Evolutionary conservation across 2,797 vertebrate genomes (phyloP), one percentile per base, ranked within the genome.

Genomic region (Mormyrus hasselquistii): DNA sequence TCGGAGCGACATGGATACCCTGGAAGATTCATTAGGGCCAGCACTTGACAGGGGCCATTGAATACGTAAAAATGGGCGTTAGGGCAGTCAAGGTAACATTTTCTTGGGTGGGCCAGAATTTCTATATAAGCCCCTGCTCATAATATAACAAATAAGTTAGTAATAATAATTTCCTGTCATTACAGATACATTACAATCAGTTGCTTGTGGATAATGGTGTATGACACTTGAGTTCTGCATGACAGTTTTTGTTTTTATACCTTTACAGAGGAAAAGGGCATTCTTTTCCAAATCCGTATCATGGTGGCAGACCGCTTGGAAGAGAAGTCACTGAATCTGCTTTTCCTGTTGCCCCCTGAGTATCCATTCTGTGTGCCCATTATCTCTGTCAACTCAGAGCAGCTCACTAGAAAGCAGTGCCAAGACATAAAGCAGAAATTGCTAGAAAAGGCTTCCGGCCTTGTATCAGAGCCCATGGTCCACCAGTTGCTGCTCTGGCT

Each of bases 341-440:
- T 96, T 47, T 98, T 99, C 95, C 95, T 95, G 88, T 93, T 98
- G 90, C 95, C 96, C 2, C 93, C 94, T 34, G 84, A 29, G 85
- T 98, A 98, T 93, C 98, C 98, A 0, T 93, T 89, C 57, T 91
- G 92, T 89, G 91, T 93, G 4, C 98, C 97, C 0, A 93, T 95
- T 85, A 93, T 99, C 92, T 97, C 97, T 0, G 92, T 99, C 91
- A 94, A 90, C 88, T 98, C 97, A 53, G 91, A 94, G 1, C 91
- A 88, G 89, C 95, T 98, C 76, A 97, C 96, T 5, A 95, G 96
- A 91, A 93, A 93, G 85, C 97, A 96, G 0, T 96, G 97, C 19
- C 90, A 90, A 49, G 92, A 93, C 0, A 92, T 96, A 90, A 96
- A 93, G 91, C 93, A 93, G 89, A 93, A 91, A 90, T 91, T 97